These are phyloP conservation scores for Acronicta psi DNA, from an alignment of 2,888 invertebrate genomes.

Conservation along the genomic window DNA sequence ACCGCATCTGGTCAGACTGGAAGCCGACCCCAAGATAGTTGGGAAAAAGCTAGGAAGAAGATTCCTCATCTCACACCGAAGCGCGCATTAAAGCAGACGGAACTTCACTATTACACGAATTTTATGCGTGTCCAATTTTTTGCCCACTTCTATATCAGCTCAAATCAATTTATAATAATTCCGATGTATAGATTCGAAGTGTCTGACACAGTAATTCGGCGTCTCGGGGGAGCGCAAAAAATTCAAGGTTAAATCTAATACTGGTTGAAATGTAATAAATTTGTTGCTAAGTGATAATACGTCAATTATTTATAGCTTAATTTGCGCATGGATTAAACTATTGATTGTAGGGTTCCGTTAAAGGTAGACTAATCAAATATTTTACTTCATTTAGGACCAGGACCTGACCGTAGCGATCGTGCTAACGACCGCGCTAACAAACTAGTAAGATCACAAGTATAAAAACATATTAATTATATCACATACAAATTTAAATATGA, in stretches of 20 bases:
- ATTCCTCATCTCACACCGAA: background rate
- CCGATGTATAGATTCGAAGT: constrained; percentile 42
- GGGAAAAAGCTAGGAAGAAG: too few species aligned
- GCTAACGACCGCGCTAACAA: too few species aligned
- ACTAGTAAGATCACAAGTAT: too few species aligned
- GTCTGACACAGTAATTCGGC: constrained; percentile 55
- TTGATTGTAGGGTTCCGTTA: background rate
- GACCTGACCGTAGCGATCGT: too few species aligned
- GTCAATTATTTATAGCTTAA: constrained; percentile 33
- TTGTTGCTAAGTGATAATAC: constrained; percentile 53
- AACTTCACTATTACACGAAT: constrained; percentile 41
- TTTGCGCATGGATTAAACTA: constrained; percentile 19
- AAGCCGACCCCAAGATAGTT: too few species aligned
- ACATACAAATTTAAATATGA: too few species aligned
- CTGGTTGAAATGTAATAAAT: constrained; percentile 58
- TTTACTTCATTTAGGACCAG: too few species aligned
- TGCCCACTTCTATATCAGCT: constrained; percentile 32
- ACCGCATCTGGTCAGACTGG: too few species aligned
- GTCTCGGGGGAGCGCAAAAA: constrained; percentile 48
- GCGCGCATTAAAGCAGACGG: constrained; percentile 33
- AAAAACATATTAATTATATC: too few species aligned
- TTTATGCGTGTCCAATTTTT: constrained; percentile 36
- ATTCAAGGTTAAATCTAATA: constrained; percentile 49
- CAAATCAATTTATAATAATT: constrained; percentile 64
- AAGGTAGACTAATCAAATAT: too few species aligned